These are phyloP conservation scores for Rhyacophila brunnea DNA, from an alignment of 1,140 invertebrate genomes.

Conservation along the genomic window DNA sequence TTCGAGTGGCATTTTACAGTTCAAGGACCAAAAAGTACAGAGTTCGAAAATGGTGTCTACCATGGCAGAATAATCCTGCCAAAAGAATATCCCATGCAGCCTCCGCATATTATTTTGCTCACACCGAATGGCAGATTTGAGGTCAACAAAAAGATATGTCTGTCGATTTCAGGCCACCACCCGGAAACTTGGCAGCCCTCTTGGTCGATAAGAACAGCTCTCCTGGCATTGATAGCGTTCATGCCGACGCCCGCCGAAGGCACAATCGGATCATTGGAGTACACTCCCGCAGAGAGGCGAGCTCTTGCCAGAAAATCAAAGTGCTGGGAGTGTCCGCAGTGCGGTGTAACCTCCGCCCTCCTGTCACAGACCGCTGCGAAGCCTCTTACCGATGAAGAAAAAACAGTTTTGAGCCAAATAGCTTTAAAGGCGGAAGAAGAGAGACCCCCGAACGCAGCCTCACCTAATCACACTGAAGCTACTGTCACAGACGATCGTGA, in stretches of 20 bases:
- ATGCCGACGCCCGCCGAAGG: constrained; percentile 83
- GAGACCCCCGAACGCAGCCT: background rate
- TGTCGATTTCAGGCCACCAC: constrained; percentile 90
- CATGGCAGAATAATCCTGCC: constrained; percentile 84
- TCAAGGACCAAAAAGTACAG: constrained; percentile 73
- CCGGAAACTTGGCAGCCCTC: constrained; percentile 93
- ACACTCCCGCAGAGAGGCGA: constrained; percentile 73
- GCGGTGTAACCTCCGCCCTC: constrained; percentile 52
- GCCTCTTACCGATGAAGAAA: constrained; percentile 41
- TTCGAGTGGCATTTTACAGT: constrained; percentile 97
- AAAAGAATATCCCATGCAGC: constrained; percentile 92
- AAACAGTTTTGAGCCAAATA: constrained; percentile 8
- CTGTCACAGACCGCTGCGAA: constrained; percentile 27
- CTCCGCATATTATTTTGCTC: constrained; percentile 86
- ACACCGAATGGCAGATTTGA: constrained; percentile 93
- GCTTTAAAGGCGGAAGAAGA: constrained; percentile 15
- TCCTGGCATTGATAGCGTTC: constrained; percentile 87
- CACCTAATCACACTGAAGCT: background rate
- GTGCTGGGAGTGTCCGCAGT: constrained; percentile 53
- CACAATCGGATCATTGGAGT: constrained; percentile 84
- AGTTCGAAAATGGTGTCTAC: constrained; percentile 83
- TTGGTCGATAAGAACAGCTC: constrained; percentile 88
- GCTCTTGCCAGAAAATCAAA: constrained; percentile 67
- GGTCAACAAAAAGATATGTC: constrained; percentile 86
- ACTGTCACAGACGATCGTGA: background rate